Conservation (phyloP, 2,797 vertebrate genomes). For the Phoxinus dragarum region DNA sequence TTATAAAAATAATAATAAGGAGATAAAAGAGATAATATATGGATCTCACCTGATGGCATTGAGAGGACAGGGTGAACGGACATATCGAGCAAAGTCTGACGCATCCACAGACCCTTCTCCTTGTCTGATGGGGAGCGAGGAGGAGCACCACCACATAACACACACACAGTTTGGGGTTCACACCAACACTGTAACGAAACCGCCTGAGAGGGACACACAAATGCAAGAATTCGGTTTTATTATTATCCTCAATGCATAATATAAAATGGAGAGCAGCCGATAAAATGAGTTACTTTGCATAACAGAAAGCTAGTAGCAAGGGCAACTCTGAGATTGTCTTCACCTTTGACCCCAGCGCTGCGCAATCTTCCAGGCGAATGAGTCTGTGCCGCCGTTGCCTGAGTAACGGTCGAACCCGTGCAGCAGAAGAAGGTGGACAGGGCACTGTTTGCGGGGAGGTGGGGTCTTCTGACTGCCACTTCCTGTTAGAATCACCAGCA, state of each 20-base stretch:
- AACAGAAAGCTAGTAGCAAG: constrained; percentile 4
- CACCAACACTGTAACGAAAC: constrained; percentile 66
- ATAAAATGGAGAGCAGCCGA: neutral
- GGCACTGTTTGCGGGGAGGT: constrained; percentile 35
- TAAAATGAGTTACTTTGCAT: neutral
- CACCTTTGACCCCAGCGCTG: constrained; percentile 67
- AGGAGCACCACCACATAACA: constrained; percentile 65
- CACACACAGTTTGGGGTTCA: constrained; percentile 66
- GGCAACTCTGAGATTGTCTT: neutral
- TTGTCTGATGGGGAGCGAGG: constrained; percentile 48
- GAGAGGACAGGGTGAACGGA: constrained; percentile 71
- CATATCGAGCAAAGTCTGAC: constrained; percentile 62
- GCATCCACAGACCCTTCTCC: constrained; percentile 55
- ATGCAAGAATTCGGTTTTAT: neutral
- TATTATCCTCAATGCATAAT: neutral
- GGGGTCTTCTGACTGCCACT: constrained; percentile 41
- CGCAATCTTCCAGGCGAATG: constrained; percentile 54
- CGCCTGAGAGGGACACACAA: constrained; percentile 59
- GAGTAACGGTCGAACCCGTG: constrained; percentile 64
- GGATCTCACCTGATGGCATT: constrained; percentile 66
- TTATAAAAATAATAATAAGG: neutral
- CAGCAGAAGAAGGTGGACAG: constrained; percentile 62
- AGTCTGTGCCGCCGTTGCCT: constrained; percentile 59
- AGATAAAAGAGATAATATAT: neutral
- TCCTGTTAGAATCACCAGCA: constrained; percentile 58